These are phyloP conservation scores for Baccha elongata DNA, from an alignment of 2,888 invertebrate species.

Conservation along the genomic window DNA sequence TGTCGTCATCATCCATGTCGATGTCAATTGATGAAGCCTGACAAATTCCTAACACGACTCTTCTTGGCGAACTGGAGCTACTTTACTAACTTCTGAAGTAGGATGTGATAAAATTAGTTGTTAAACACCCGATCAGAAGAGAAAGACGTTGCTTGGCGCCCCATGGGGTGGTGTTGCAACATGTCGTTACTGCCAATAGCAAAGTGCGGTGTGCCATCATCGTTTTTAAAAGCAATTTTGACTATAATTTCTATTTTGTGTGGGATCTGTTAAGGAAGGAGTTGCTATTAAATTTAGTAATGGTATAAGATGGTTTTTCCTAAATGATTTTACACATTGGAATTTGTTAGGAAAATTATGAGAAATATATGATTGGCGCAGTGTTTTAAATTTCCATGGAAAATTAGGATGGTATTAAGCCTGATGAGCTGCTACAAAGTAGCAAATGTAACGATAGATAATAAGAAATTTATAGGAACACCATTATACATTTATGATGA, in stretches of 20 bases:
- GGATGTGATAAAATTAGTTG: conserved; percentile 22
- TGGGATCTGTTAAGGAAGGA: neutral
- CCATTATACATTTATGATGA: conserved; percentile 4
- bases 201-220: conserved; percentile 29
- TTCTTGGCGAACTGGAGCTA: conserved; percentile 52
- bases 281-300: too few species aligned
- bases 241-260: conserved; percentile 28
- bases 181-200: conserved; percentile 1
- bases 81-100: conserved; percentile 3
- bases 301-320: neutral
- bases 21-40: conserved; percentile 73
- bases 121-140: conserved; percentile 16
- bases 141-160: conserved; percentile 27
- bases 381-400: neutral
- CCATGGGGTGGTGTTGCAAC: conserved; percentile 46
- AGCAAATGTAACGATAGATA: neutral
- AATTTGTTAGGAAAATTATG: too few species aligned
- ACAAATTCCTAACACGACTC: conserved; percentile 73
- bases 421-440: neutral
- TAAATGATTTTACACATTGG: too few species aligned
- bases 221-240: conserved; percentile 50
- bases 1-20: conserved; percentile 43
- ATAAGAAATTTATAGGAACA: conserved; percentile 3
- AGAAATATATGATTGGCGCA: neutral
- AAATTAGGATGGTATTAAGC: neutral